phyloP scores from a whole-genome alignment of 2,113 vertebrate species.

The Grammomys dolichurus region DNA sequence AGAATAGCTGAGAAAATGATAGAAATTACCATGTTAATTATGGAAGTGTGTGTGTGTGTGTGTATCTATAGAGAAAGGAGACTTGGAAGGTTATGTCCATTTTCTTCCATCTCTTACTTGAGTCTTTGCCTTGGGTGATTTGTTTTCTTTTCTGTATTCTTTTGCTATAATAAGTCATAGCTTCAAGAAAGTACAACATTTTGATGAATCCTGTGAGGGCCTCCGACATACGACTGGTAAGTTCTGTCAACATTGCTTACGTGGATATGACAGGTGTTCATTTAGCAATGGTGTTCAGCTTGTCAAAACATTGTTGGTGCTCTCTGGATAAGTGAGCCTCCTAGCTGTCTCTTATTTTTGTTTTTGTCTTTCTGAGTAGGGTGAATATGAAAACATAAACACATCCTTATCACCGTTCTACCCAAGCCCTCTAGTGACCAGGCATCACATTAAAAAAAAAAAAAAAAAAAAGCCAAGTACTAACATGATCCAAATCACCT shows the following conservation, averaged over 20 bases:
- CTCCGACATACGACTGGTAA: not conserved
- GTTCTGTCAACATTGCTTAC: not conserved
- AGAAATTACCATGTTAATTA: not conserved
- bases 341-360: not conserved
- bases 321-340: not conserved
- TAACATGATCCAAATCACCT: not conserved
- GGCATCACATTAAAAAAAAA: not conserved
- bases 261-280: not conserved
- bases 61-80: not conserved
- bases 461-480: not conserved
- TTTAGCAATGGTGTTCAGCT: not conserved
- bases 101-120: not conserved
- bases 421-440: not conserved
- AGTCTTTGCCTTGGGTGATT: not conserved
- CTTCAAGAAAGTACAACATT: too few relatives aligned
- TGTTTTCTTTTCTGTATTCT: not conserved
- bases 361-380: not conserved
- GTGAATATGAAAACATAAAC: not conserved
- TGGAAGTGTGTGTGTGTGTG: not conserved
- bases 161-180: not conserved
- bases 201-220: not conserved
- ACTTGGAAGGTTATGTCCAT: not conserved
- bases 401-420: not conserved
- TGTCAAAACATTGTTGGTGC: not conserved
- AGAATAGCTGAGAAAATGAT: not conserved